Evolutionary conservation across 2,797 vertebrate species (phyloP).

Genomic region (Synaphobranchus kaupii): DNA sequence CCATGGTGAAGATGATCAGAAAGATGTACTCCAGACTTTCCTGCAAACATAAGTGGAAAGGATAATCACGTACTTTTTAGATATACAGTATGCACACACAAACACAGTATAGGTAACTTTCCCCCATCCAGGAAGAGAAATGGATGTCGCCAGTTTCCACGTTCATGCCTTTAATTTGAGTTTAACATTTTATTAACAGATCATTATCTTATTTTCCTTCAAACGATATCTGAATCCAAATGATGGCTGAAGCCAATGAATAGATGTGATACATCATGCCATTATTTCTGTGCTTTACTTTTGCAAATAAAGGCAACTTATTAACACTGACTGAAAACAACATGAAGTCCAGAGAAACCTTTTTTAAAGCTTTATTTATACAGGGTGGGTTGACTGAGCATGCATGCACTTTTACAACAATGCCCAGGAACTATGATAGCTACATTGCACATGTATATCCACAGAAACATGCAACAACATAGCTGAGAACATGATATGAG

Average conservation of each 20-base stretch:
- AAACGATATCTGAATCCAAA: not conserved
- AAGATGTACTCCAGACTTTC: constrained; percentile 94
- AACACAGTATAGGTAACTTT: not conserved
- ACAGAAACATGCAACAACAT: not conserved
- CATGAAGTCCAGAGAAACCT: not conserved
- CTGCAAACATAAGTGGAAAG: constrained; percentile 60
- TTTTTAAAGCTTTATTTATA: no score
- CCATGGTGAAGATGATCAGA: constrained; percentile 88
- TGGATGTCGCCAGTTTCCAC: no score
- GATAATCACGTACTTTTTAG: not conserved
- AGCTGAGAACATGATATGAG: not conserved
- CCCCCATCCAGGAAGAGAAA: not conserved
- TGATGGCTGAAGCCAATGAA: not conserved
- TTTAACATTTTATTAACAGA: not conserved
- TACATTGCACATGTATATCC: not conserved
- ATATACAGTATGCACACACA: not conserved
- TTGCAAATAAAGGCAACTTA: no score
- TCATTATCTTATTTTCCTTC: not conserved
- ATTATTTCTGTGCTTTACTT: no score
- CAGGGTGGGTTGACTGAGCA: no score
- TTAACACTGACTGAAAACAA: no score
- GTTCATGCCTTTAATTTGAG: no score
- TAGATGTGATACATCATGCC: not conserved
- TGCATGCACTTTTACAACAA: no score
- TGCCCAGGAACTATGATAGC: not conserved